Conservation (phyloP, 2,797 vertebrate genomes). For the Oryzias sinensis region DNA sequence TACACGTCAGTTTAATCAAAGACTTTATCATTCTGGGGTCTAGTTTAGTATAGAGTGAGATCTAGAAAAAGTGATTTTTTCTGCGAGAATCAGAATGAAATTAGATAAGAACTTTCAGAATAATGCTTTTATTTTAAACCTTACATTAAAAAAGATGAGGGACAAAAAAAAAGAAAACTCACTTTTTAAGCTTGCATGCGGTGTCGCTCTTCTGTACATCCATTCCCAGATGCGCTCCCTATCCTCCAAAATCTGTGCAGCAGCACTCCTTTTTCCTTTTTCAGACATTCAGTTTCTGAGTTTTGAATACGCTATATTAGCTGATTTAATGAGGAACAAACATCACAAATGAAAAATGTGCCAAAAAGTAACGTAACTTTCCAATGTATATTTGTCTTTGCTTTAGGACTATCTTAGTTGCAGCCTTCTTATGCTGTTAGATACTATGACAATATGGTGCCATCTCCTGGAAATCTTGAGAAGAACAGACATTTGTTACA, state of each 20-base stretch:
- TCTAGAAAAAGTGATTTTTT: constrained; percentile 34
- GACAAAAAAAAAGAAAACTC: constrained; percentile 36
- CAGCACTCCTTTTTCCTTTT: constrained; percentile 74
- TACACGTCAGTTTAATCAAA: constrained; percentile 24
- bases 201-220: constrained; percentile 53
- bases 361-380: constrained; percentile 79
- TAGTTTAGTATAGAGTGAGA: constrained; percentile 29
- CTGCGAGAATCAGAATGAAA: constrained; percentile 31
- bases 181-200: constrained; percentile 34
- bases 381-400: constrained; percentile 77
- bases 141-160: constrained; percentile 7
- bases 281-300: constrained; percentile 74
- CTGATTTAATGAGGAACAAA: constrained; percentile 64
- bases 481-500: constrained; percentile 76
- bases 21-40: constrained; percentile 29
- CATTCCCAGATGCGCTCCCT: constrained; percentile 58
- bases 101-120: constrained; percentile 15
- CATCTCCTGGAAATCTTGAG: constrained; percentile 86
- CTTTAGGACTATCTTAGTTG: constrained; percentile 79
- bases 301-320: constrained; percentile 65
- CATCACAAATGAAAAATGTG: constrained; percentile 78
- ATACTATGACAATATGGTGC: constrained; percentile 79
- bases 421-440: constrained; percentile 76
- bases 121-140: constrained; percentile 42
- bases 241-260: constrained; percentile 56